phyloP scores from a whole-genome alignment of 2,797 vertebrate species.

The Lemur catta region DNA sequence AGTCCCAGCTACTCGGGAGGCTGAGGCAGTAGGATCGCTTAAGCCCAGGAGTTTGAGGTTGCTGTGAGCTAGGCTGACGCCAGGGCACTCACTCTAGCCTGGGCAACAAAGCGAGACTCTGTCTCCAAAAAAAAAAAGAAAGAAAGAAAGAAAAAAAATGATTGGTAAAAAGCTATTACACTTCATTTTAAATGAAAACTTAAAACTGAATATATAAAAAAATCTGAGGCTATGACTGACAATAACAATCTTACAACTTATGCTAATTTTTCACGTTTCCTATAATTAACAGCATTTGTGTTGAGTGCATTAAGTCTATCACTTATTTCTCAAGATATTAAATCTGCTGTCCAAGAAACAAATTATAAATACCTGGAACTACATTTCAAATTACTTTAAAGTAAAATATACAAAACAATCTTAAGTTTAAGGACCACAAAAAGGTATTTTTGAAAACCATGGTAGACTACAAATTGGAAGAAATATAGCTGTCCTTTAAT shows the following conservation, averaged over 20 bases:
- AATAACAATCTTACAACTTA: conserved; percentile 3
- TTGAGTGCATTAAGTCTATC: neutral
- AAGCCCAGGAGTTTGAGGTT: no score
- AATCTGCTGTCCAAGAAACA: conserved; percentile 16
- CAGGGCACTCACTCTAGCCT: no score
- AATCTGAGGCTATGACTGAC: conserved; percentile 28
- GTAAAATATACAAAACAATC: conserved; percentile 6
- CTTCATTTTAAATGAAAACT: conserved; percentile 57
- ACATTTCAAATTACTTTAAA: conserved; percentile 57
- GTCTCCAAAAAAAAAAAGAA: no score
- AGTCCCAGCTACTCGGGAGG: no score
- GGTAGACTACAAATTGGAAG: neutral
- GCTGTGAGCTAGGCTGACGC: no score
- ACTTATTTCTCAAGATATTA: conserved; percentile 47
- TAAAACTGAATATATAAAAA: conserved; percentile 20
- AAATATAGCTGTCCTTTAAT: neutral
- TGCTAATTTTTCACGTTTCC: neutral
- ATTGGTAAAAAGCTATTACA: conserved; percentile 33
- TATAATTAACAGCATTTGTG: neutral
- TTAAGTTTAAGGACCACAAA: conserved; percentile 30
- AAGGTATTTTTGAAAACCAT: conserved; percentile 45
- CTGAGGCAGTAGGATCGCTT: no score
- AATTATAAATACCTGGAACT: conserved; percentile 25
- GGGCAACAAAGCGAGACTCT: no score
- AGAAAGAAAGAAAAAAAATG: conserved; percentile 13